A percentile compares a stretch with the other conserved stretches of the same genome.
These are phyloP conservation scores for Siphamia tubifer DNA, from an alignment of 2,113 vertebrate species.

Conservation along the genomic window DNA sequence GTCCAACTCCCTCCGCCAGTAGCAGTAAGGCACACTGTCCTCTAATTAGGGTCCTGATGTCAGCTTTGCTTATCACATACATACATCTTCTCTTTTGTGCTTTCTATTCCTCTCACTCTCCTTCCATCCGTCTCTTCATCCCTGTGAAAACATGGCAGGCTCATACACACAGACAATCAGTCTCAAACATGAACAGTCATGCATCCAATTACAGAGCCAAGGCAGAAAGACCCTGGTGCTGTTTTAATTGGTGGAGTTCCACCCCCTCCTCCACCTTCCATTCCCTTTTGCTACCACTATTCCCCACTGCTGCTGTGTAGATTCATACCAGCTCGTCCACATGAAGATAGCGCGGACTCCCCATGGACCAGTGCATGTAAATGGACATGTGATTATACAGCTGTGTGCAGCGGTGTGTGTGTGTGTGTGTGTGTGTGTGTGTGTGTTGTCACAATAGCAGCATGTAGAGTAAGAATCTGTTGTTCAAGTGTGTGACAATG, in stretches of 20 bases:
- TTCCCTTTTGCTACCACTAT: not conserved
- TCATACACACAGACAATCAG: not conserved
- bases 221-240: not conserved
- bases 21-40: conserved; percentile 20
- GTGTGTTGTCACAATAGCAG: not conserved
- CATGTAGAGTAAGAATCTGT: no score
- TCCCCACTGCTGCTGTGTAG: not conserved
- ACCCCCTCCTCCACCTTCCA: not conserved
- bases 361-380: not conserved
- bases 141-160: not conserved
- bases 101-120: not conserved
- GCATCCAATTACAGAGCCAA: conserved; percentile 26
- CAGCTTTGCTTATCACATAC: conserved; percentile 59
- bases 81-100: conserved; percentile 19
- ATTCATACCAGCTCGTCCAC: conserved; percentile 47
- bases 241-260: conserved; percentile 47
- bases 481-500: not conserved
- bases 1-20: conserved; percentile 13
- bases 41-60: conserved; percentile 69
- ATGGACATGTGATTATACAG: conserved; percentile 26
- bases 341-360: conserved; percentile 19
- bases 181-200: not conserved
- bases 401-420: not conserved
- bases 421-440: not conserved
- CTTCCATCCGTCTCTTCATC: conserved; percentile 31